Base-by-base conservation (phyloP, 2,888 invertebrate genomes). In the Reticulitermes lucifugus region DNA sequence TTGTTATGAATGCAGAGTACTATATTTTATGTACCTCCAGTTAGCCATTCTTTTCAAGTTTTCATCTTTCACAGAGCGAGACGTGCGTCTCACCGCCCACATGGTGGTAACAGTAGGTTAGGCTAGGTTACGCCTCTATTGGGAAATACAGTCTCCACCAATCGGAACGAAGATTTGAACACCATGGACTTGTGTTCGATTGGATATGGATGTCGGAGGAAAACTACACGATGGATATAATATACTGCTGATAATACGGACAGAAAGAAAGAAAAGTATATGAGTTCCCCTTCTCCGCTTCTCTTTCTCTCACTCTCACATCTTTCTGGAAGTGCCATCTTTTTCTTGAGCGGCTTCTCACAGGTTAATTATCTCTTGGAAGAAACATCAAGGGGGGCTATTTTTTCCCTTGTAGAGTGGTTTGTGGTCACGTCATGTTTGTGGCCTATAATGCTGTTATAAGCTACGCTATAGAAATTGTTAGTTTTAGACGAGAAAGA, bases 351-450 rank as follows among this genome's bases (percentile, higher is more conserved):
- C 70, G 60, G 14, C 83, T 51, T 75, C 83, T 79, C 81, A 65
- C 79, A 73, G 83, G 85, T 86, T 86, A 86, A 86, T 86, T 86
- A 86, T 83, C 83, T 84, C 85, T 12, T 22, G 70, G 70, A 77
- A 51, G 43, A 70, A 79, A 70, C 29, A 77, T 59, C 6, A 51
- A 59, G 35, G 41, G 14, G 51, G 22, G 35, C 41, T 55, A 18
- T 25, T 55, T 55, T 80, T 80, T 55, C 29, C 80, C 55, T 80
- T 43, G 77, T 77, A 46, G 46, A 46, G 77, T 77, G 77, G 43
- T 46, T 46, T 77, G 77, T 46, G 77, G 77, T 77, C 77, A 77
- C 77, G 77, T 77, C 77, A 77, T 73, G 73, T 55, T 55, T 55
- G 55, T 55, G 55, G 14, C 55, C 55, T 55, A 18, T 77, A 77